Base-by-base conservation (phyloP, 2,888 invertebrate genomes). In the Muscina levida region DNA sequence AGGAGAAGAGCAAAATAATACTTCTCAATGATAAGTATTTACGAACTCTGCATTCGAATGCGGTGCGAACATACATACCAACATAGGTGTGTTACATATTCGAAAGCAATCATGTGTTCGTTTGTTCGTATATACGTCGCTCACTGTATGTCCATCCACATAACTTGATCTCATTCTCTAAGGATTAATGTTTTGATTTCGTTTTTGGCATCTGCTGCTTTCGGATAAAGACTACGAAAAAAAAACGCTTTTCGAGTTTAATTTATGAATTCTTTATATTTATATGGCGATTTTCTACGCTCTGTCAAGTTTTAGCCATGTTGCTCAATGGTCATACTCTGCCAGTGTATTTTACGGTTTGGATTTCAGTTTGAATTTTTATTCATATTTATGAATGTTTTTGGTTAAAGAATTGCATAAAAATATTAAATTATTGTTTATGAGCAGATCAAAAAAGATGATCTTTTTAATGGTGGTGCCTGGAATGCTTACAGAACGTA, bases 201-300 rank as follows among this genome's bases (percentile, higher is more conserved):
- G 39, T 62, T 62, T 42, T 62, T 10, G 42, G 59, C 59, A 59
- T 59, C 59, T 71, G 77, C 70, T 31, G 31, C 31, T 31, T n/a
- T n/a, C n/a, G n/a, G n/a, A n/a, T n/a, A n/a, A n/a, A n/a, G n/a
- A n/a, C n/a, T n/a, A 77, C 77, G 57, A 62, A 31, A 13, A 57
- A 70, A 73, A 31, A 62, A 26, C 31, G 44, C 24, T 37, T 57
- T n/a, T 22, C 57, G 44, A 53, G 67, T 8, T 8, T 31, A 31
- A 81, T 81, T 81, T 81, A 77, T 81, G 80, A 81, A 77, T 62
- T 77, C 73, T 77, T 81, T 74, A 74, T 62, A 70, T 68, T 72
- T 73, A 62, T 77, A 68, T 70, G 62, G 39, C 62, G 22, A 62
- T 57, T 62, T 39, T 59, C 19, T 1, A 2, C 17, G 4, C 26